These are phyloP conservation scores for Oscheius sp. DNA, from an alignment of 2,888 invertebrate genomes.

Conservation along the genomic window DNA sequence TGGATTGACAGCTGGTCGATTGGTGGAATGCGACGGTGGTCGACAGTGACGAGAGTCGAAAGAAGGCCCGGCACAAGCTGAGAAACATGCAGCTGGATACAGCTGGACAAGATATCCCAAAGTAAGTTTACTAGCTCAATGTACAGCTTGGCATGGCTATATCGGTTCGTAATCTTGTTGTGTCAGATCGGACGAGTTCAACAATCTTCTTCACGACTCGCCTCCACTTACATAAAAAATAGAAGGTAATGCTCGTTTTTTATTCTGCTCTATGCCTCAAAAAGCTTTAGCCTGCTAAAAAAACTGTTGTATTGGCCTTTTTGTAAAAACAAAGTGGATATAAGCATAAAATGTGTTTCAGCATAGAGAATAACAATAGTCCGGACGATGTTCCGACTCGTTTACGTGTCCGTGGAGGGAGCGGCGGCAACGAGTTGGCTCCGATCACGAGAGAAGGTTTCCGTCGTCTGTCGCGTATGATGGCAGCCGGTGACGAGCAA, in stretches of 20 bases:
- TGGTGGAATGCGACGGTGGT: slow-evolving; percentile 44
- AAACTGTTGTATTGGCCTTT: too few species aligned
- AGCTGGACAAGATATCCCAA: slow-evolving; percentile 50
- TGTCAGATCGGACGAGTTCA: slow-evolving; percentile 10
- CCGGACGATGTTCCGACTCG: slow-evolving; percentile 18
- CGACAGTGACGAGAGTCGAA: slow-evolving; percentile 32
- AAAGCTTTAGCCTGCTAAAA: neutral
- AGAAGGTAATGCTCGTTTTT: neutral
- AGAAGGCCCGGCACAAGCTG: slow-evolving; percentile 51
- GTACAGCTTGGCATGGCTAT: neutral
- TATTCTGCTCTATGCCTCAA: neutral
- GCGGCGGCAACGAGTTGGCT: slow-evolving; percentile 17
- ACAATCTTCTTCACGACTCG: neutral
- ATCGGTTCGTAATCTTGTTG: slow-evolving; percentile 22
- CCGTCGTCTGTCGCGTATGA: slow-evolving; percentile 52
- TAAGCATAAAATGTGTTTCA: neutral
- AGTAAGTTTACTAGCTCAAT: neutral
- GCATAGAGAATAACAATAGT: neutral
- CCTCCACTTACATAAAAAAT: neutral
- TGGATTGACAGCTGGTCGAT: slow-evolving; percentile 48
- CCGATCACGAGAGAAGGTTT: slow-evolving; percentile 47
- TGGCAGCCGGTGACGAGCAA: slow-evolving; percentile 43
- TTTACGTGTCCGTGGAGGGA: slow-evolving; percentile 22
- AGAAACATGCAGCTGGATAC: slow-evolving; percentile 60
- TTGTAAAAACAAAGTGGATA: neutral